A percentile compares a stretch with the other conserved stretches of the same genome.
Conservation (phyloP, 2,113 vertebrate genomes). For the Boulengeromyrus knoepffleri region DNA sequence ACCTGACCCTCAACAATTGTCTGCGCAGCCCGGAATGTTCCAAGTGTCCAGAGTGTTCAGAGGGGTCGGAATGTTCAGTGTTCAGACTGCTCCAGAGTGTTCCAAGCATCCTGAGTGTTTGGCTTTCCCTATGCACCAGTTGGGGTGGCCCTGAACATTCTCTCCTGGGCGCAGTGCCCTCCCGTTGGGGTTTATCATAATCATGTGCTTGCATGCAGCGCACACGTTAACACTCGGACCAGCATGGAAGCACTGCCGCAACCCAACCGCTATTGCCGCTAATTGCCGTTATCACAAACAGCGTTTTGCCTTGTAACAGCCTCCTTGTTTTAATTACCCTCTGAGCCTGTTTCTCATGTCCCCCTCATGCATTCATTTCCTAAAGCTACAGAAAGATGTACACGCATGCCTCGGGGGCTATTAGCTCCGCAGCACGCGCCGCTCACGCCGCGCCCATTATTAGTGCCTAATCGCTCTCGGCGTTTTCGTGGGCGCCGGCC, state of each 20-base stretch:
- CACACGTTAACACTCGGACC: not conserved
- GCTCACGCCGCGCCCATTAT: not conserved
- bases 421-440: not conserved
- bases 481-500: not conserved
- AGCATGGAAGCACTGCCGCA: not conserved
- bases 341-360: not conserved
- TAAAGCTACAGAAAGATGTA: not conserved
- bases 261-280: not conserved
- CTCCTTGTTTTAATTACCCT: not conserved
- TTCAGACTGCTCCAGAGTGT: not conserved
- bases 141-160: not conserved
- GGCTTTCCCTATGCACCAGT: not conserved
- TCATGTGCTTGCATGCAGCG: not conserved
- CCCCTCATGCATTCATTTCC: not conserved
- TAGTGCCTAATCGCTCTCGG: not conserved
- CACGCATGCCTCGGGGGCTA: not conserved
- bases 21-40: not conserved
- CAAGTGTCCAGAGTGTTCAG: not conserved
- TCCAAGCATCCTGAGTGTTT: not conserved
- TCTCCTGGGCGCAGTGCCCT: not conserved
- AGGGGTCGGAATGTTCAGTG: not conserved
- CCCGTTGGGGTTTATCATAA: not conserved
- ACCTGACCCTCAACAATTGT: not conserved
- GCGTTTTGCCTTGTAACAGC: not conserved
- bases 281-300: constrained; percentile 1